These are phyloP conservation scores for Salminus brasiliensis DNA, from an alignment of 2,113 vertebrate genomes.

Conservation along the genomic window DNA sequence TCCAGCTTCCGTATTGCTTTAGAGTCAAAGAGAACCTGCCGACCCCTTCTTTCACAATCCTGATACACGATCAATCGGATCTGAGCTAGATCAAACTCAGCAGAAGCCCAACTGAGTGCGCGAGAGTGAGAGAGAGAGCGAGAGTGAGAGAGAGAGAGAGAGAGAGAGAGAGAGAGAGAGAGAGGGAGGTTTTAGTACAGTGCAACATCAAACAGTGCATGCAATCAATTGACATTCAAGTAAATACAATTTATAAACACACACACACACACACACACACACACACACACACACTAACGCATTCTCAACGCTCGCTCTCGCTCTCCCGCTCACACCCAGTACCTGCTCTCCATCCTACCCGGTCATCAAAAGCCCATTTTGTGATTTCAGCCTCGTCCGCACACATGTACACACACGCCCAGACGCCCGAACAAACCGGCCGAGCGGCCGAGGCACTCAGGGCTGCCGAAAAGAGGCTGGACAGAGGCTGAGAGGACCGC, in stretches of 20 bases:
- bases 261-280: no score
- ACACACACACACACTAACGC: background rate
- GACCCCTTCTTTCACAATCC: constrained; percentile 86
- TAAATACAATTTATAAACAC: no score
- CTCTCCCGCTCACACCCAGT: background rate
- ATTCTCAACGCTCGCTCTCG: background rate
- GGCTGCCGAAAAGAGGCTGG: constrained; percentile 11
- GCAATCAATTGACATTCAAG: no score
- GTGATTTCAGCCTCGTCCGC: background rate
- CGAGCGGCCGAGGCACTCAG: background rate
- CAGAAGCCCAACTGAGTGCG: constrained; percentile 79
- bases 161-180: background rate
- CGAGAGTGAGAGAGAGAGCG: constrained; percentile 40
- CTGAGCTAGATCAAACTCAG: constrained; percentile 83
- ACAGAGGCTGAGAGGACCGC: background rate
- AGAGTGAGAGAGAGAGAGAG: constrained; percentile 24
- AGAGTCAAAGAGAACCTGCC: constrained; percentile 89
- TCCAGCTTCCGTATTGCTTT: constrained; percentile 82
- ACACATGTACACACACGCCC: background rate
- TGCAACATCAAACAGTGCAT: no score
- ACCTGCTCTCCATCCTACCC: constrained; percentile 58
- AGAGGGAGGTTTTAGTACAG: no score
- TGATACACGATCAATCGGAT: constrained; percentile 89
- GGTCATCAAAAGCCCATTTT: constrained; percentile 38
- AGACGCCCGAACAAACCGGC: background rate